Evolutionary conservation across 2,113 vertebrate genomes (phyloP).

Genomic region (Nannospalax galili): DNA sequence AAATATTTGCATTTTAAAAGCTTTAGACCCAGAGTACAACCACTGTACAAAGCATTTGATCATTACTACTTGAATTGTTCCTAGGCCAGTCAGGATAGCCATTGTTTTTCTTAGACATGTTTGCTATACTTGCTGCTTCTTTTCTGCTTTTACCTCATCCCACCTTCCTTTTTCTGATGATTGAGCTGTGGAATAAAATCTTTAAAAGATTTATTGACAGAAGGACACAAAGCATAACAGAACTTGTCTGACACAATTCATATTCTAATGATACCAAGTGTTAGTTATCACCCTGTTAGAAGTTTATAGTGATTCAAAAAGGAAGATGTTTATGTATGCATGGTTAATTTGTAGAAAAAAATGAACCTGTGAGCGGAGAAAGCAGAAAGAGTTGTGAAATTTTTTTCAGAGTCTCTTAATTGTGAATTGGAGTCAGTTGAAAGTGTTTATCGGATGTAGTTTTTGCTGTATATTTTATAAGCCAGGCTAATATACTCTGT

Average conservation of each 20-base stretch:
- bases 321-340: not conserved
- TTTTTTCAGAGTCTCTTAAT: too few species aligned
- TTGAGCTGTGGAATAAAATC: not conserved
- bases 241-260: not conserved
- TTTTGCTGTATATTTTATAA: not conserved
- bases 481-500: not conserved
- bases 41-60: not conserved
- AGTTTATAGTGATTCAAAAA: not conserved
- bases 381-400: too few species aligned
- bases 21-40: not conserved
- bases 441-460: not conserved
- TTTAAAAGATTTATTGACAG: not conserved
- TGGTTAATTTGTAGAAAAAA: not conserved
- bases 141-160: not conserved
- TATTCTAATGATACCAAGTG: too few species aligned
- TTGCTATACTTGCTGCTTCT: not conserved
- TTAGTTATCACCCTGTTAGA: not conserved
- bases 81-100: not conserved
- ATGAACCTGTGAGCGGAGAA: not conserved
- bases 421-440: not conserved
- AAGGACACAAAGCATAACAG: not conserved
- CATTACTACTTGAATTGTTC: not conserved
- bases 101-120: not conserved
- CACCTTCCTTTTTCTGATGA: not conserved
- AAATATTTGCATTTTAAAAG: not conserved